Percentiles rank a stretch among this genome's conserved stretches.
phyloP scores from a whole-genome alignment of 2,113 vertebrate species.

The Oreochromis aureus region DNA sequence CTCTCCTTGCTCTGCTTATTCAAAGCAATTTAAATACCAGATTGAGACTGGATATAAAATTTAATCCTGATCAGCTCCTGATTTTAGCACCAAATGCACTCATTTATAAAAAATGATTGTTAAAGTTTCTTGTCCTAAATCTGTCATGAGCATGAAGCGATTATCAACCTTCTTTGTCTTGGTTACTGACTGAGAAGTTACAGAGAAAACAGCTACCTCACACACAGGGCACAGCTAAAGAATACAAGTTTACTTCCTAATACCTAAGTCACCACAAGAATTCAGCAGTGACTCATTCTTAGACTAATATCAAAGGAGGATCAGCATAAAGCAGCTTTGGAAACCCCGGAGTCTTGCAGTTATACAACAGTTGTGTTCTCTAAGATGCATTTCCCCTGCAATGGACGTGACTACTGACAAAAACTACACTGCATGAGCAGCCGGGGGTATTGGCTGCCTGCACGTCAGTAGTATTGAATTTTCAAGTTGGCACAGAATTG shows the following conservation, averaged over 20 bases:
- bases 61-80: background rate
- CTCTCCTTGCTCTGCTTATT: background rate
- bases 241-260: background rate
- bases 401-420: background rate
- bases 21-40: background rate
- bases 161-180: background rate
- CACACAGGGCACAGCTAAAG: background rate
- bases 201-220: background rate
- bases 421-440: background rate
- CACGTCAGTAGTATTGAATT: background rate
- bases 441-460: background rate
- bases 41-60: background rate
- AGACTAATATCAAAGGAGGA: conserved; percentile 16
- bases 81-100: background rate
- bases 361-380: background rate
- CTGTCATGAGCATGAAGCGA: background rate
- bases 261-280: background rate
- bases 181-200: background rate
- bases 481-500: background rate
- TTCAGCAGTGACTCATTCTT: background rate
- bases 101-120: background rate
- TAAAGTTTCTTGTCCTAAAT: background rate
- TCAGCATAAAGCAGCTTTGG: background rate
- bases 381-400: background rate
- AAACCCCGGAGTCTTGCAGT: background rate